Conservation (phyloP, 2,797 vertebrate genomes). For the Simalia tracyae region DNA sequence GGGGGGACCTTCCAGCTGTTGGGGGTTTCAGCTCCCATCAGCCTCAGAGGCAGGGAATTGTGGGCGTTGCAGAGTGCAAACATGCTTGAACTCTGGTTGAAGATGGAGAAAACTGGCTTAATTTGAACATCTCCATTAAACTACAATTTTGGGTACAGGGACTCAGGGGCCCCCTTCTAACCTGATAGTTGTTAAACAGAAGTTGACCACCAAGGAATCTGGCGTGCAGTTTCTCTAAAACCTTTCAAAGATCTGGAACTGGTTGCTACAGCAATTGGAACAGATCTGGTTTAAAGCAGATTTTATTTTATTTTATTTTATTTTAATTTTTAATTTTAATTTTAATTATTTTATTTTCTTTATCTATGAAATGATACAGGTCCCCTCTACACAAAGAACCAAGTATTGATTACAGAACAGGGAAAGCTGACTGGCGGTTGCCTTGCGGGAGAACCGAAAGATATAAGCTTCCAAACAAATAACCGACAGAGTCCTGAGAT, state of each 20-base stretch:
- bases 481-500: neutral
- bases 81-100: neutral
- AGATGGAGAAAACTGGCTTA: neutral
- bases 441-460: neutral
- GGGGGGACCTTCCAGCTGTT: neutral
- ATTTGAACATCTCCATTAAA: neutral
- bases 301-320: neutral
- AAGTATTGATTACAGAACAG: neutral
- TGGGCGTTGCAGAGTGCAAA: neutral
- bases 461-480: neutral
- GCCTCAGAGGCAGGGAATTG: neutral
- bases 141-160: neutral
- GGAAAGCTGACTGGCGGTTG: neutral
- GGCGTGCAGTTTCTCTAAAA: neutral
- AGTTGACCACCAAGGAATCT: neutral
- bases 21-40: neutral
- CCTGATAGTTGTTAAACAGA: neutral
- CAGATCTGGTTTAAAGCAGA: neutral
- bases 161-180: neutral
- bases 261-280: neutral
- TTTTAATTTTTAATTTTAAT: neutral
- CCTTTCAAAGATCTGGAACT: neutral
- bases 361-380: neutral
- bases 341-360: neutral
- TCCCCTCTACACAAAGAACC: neutral